These are phyloP conservation scores for Morpho deidamia DNA, from an alignment of 2,888 invertebrate genomes.

Conservation along the genomic window DNA sequence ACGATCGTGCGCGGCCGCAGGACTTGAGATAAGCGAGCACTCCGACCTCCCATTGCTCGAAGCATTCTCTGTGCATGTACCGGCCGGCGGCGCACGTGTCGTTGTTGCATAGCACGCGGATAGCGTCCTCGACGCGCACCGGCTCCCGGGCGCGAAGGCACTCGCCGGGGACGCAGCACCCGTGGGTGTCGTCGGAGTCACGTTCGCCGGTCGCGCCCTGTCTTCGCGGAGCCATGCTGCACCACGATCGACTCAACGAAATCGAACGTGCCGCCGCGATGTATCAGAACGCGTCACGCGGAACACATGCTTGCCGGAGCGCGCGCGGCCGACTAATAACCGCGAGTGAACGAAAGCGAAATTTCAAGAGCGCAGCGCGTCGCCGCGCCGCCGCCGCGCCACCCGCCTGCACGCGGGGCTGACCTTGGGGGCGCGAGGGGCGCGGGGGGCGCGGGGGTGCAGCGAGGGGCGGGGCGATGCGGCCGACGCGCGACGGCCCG, in stretches of 20 bases:
- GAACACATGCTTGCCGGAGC: slow-evolving; percentile 79
- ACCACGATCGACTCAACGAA: slow-evolving; percentile 62
- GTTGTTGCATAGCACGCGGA: slow-evolving; percentile 96
- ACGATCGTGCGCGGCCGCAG: slow-evolving; percentile 93
- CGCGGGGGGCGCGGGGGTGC: slow-evolving; percentile 46
- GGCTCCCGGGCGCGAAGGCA: slow-evolving; percentile 86
- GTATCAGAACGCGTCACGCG: slow-evolving; percentile 69
- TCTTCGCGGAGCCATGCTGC: slow-evolving; percentile 72
- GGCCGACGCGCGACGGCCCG: slow-evolving; percentile 38
- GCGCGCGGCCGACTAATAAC: slow-evolving; percentile 80
- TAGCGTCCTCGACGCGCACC: slow-evolving; percentile 83
- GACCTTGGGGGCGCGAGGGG: slow-evolving; percentile 35
- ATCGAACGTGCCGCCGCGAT: slow-evolving; percentile 59
- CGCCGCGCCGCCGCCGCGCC: slow-evolving; percentile 47
- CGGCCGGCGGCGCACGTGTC: slow-evolving; percentile 92
- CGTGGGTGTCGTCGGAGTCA: slow-evolving; percentile 72
- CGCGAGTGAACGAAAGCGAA: slow-evolving; percentile 82
- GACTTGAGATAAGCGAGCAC: slow-evolving; percentile 93
- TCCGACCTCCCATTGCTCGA: slow-evolving; percentile 95
- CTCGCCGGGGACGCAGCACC: slow-evolving; percentile 92
- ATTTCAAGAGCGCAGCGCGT: slow-evolving; percentile 82
- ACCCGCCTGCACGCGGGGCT: slow-evolving; percentile 51
- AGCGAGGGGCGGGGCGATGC: slow-evolving; percentile 53
- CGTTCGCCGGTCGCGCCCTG: slow-evolving; percentile 72
- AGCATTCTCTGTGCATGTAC: slow-evolving; percentile 98